Conservation (phyloP, 2,113 vertebrate genomes). For the Conger conger region DNA sequence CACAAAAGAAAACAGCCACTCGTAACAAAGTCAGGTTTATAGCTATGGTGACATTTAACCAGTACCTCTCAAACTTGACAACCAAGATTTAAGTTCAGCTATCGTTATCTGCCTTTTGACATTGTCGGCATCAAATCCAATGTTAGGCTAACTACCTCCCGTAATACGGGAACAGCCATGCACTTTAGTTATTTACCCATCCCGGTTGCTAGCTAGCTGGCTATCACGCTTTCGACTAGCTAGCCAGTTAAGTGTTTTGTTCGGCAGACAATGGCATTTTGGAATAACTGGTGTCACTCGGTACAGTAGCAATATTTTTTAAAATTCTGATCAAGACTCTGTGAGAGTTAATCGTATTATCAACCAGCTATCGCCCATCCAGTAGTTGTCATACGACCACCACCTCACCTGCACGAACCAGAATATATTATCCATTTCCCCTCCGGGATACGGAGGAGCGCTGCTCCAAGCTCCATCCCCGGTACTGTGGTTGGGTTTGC, state of each 20-base stretch:
- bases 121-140: not conserved
- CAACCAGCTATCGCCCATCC: not conserved
- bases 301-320: not conserved
- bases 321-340: not conserved
- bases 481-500: constrained; percentile 26
- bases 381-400: not conserved
- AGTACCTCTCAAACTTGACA: not conserved
- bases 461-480: constrained; percentile 21
- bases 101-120: not conserved
- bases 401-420: constrained; percentile 82
- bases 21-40: not conserved
- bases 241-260: not conserved
- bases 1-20: not conserved
- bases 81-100: not conserved
- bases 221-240: not conserved
- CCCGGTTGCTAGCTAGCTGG: not conserved
- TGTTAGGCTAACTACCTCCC: not conserved
- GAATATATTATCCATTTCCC: constrained; percentile 68
- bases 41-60: no score
- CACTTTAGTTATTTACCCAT: not conserved
- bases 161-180: not conserved
- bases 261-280: not conserved
- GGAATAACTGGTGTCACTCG: not conserved
- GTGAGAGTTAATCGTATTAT: not conserved
- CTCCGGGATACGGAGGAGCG: constrained; percentile 64